phyloP scores from a whole-genome alignment of 2,113 vertebrate species.

The Trochalopteron elliotii region DNA sequence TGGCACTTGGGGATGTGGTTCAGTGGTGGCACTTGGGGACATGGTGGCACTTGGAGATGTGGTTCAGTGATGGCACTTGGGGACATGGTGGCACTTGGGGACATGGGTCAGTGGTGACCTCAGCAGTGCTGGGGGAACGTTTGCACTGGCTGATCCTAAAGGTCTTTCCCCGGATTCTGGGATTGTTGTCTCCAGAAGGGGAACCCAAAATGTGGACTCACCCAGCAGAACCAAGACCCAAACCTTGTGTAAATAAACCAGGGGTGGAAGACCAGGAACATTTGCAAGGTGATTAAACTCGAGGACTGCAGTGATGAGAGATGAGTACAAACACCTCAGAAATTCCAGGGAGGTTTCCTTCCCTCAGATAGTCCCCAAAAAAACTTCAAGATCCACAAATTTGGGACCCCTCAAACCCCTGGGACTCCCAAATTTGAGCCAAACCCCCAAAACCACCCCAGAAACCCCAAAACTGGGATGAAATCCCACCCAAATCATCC shows the following conservation, averaged over 20 bases:
- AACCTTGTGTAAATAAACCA: background rate
- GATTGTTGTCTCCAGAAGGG: background rate
- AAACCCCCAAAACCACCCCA: background rate
- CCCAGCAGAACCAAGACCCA: background rate
- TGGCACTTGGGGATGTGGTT: background rate
- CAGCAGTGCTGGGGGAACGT: rapidly evolving
- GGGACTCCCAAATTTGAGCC: background rate
- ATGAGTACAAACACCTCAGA: background rate
- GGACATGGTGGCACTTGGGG: background rate
- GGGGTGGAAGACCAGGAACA: background rate
- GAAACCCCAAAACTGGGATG: background rate
- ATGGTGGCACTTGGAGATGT: no score
- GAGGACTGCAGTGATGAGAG: background rate
- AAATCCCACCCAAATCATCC: background rate
- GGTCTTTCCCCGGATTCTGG: background rate
- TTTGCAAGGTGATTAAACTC: background rate
- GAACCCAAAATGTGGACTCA: background rate
- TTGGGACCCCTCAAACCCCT: background rate
- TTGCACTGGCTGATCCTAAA: background rate
- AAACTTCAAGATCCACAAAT: background rate
- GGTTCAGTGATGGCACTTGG: background rate
- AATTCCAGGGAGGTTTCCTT: background rate
- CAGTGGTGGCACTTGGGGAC: background rate
- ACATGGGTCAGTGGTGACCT: background rate
- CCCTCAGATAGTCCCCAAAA: background rate